Evolutionary conservation across 2,113 vertebrate genomes (phyloP).

Genomic region (Pithys albifrons): DNA sequence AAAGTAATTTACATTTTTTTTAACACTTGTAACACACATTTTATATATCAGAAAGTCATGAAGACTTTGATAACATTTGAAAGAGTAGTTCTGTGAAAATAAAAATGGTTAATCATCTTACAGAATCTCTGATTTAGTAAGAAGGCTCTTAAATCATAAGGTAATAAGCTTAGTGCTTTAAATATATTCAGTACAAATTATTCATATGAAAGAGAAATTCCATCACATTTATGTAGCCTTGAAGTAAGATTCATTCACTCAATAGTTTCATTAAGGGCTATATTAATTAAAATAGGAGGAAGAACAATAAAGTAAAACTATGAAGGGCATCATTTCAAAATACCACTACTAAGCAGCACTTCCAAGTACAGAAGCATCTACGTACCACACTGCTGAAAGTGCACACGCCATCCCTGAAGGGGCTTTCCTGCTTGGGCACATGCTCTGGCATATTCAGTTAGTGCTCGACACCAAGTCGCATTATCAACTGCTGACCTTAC

Average conservation of each 20-base stretch:
- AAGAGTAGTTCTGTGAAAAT: not conserved
- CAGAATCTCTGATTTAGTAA: not conserved
- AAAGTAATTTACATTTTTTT: not conserved
- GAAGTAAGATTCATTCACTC: not conserved
- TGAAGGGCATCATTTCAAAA: not conserved
- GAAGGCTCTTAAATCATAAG: not conserved
- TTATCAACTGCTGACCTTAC: constrained; percentile 83
- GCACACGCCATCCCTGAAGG: constrained; percentile 85
- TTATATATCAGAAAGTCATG: not conserved
- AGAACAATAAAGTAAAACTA: not conserved
- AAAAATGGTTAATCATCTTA: not conserved
- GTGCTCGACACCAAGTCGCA: constrained; percentile 86
- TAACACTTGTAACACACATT: not conserved
- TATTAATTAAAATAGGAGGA: rapidly evolving
- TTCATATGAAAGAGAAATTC: not conserved
- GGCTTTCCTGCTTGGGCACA: constrained; percentile 92
- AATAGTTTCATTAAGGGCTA: not conserved
- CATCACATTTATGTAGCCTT: not conserved
- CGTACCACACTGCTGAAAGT: constrained; percentile 88
- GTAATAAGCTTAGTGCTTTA: not conserved
- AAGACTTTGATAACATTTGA: not conserved
- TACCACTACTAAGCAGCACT: not conserved
- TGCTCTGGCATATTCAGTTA: constrained; percentile 89
- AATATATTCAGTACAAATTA: not conserved
- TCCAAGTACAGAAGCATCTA: not conserved